Evolutionary conservation across 2,113 vertebrate species (phyloP), one percentile per base, ranked within the genome.

Genomic region (Uria lomvia): DNA sequence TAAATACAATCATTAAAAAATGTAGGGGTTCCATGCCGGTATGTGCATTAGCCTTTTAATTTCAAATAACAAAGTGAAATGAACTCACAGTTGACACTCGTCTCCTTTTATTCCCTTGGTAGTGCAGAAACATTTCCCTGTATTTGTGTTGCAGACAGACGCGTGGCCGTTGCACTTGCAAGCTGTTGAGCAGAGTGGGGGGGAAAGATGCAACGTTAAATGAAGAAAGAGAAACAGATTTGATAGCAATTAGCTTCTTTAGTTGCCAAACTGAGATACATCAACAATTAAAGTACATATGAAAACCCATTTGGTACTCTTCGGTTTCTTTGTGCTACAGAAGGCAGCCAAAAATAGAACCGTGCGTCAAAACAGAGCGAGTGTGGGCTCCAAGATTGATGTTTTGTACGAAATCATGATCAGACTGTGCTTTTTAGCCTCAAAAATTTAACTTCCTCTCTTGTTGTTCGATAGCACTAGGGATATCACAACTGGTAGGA

Each of bases 51-150:
- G 34, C 14, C 36, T 45, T 59, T 52, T 8, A 30, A 49, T 49
- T 85, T 20, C 29, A 56, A 32, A n/a, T 8, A 72, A 18, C 24
- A 29, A 85, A 79, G 45, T 5, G 60, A 52, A 66, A 23, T 2
- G 49, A 38, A 99, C 99, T 99, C 97, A 99, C 99, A 99, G 98
- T 88, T 99, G 99, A 96, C 99, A 99, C 90, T 99, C 98, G 0
- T 99, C 99, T 90, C 99, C 99, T 98, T 99, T 99, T 91, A 99
- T 99, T 26, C 99, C 99, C 91, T 99, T 99, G 72, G 99, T 99
- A 80, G 99, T 99, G 95, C 99, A 99, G 98, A 99, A 99, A 62
- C 99, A 99, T 89, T 99, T 99, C 72, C 99, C 99, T 1, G 98
- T 99, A 96, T 99, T 99, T 16, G 99, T 98, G 94, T 99, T 99